These are phyloP conservation scores for Pocillopora damicornis DNA, from an alignment of 64 coral and sea anemone species.

Conservation along the genomic window DNA sequence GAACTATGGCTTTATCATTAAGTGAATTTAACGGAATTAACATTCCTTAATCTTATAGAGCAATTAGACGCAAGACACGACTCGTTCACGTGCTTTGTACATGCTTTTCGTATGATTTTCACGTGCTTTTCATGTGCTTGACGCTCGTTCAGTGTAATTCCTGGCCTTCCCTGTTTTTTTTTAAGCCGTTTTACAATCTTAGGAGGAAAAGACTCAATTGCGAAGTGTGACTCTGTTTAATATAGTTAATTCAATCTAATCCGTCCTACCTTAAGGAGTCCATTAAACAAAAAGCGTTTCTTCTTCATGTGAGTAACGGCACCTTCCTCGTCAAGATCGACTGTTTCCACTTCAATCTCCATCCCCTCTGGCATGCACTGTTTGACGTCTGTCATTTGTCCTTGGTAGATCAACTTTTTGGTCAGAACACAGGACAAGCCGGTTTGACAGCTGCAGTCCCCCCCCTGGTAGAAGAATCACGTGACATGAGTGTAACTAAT, in stretches of 20 bases:
- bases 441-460: constrained; percentile 43
- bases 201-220: no score
- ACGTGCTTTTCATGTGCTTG: no score
- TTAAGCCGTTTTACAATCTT: no score
- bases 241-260: not conserved
- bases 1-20: no score
- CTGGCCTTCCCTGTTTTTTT: no score
- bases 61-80: no score
- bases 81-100: no score
- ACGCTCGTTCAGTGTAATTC: no score
- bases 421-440: constrained; percentile 62
- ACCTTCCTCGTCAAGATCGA: constrained; percentile 47
- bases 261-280: not conserved
- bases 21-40: no score
- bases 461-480: not conserved
- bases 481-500: not conserved
- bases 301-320: not conserved
- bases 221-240: no score
- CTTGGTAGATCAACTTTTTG: constrained; percentile 44
- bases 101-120: no score
- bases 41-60: no score
- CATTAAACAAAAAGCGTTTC: constrained; percentile 9
- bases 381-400: constrained; percentile 32
- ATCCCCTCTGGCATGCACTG: constrained; percentile 38
- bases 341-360: constrained; percentile 43